phyloP scores from a whole-genome alignment of 2,113 vertebrate species.

The Nibea albiflora region DNA sequence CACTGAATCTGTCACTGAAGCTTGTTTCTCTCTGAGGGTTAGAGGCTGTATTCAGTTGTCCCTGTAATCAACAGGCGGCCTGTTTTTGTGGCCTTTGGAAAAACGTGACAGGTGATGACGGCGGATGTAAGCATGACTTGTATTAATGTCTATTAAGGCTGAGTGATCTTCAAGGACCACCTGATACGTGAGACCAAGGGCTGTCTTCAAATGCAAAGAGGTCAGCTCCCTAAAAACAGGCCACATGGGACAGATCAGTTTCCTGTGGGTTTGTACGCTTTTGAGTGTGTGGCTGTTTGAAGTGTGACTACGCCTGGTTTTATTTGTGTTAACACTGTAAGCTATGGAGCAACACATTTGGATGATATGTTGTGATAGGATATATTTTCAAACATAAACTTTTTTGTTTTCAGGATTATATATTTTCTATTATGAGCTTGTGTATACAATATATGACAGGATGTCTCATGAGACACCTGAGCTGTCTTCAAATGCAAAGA shows the following conservation, averaged over 20 bases:
- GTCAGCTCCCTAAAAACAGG: slow-evolving; percentile 12
- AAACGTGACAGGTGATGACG: not conserved
- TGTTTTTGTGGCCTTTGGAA: not conserved
- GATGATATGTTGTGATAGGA: too few relatives aligned
- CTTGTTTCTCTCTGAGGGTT: not conserved
- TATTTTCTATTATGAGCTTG: not conserved
- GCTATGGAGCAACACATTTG: not conserved
- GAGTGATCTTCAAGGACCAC: not conserved
- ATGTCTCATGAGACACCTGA: not conserved
- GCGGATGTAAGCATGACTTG: not conserved
- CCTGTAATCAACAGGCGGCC: not conserved
- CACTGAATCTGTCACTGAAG: not conserved
- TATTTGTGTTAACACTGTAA: not conserved
- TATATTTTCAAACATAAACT: not conserved
- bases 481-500: slow-evolving; percentile 27
- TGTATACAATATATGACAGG: not conserved
- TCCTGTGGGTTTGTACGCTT: not conserved
- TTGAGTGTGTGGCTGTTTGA: not conserved
- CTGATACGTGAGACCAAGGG: slow-evolving; percentile 21
- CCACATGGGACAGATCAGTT: slow-evolving; percentile 24
- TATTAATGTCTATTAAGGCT: not conserved
- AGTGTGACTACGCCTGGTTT: not conserved
- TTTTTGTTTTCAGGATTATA: not conserved
- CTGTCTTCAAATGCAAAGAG: slow-evolving; percentile 21
- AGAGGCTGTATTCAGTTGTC: not conserved